Base-by-base conservation (phyloP, 1,140 invertebrate genomes). In the Drosophila littoralis region DNA sequence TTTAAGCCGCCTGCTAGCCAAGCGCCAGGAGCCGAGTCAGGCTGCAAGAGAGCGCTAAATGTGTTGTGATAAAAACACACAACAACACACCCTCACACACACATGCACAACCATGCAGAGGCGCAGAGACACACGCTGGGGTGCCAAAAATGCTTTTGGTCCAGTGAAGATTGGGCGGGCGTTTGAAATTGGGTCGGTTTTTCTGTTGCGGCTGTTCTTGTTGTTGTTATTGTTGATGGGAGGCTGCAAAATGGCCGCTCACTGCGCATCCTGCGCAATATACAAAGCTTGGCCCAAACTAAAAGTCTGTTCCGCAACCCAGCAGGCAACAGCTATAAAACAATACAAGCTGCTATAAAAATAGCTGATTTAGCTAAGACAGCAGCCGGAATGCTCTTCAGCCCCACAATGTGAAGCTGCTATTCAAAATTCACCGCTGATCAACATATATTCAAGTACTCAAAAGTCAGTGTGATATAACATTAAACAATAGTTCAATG, bases 41-140 rank as follows among this genome's bases (percentile, higher is more conserved):
- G 33, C 22, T n/a, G 15, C 40, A 52, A 71, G 52, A 59, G 73
- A 76, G 57, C 67, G 52, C 22, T 42, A 58, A 77, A 74, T 81
- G 82, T 86, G 82, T 86, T 86, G 79, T 86, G 82, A 86, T 86
- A 73, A 79, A 81, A 67, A 61, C 69, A 46, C 35, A 51, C 54
- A 61, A 22, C 22, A 54, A 64, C 15, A 74, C 35, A 38, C 61
- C 22, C 22, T 22, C 22, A 48, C 76, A 33, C 13, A 52, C 50
- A 32, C 43, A 52, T 1, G 15, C 50, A 66, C 71, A 68, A 38
- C 36, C 55, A 67, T 46, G 54, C 64, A 48, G 22, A 71, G 50
- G 51, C 12, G 35, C 59, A 70, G 55, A 63, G 59, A 68, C 58
- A 74, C 40, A 15, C n/a, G 54, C 38, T 77, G 69, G 64, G 48